These are phyloP conservation scores for Apodemus speciosus DNA, from an alignment of 2,113 vertebrate species.

Conservation along the genomic window DNA sequence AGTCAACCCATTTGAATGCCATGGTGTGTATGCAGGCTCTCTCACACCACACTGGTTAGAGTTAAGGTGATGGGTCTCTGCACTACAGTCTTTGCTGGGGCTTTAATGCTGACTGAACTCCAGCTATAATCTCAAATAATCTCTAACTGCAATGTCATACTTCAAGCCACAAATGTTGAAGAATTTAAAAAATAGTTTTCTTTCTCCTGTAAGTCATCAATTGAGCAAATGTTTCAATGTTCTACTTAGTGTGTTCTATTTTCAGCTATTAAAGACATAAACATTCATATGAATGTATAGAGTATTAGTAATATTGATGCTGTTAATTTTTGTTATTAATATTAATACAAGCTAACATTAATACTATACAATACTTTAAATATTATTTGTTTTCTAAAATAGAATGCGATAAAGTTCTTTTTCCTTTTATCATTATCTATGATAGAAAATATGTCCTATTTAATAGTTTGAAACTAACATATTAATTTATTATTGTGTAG, in stretches of 20 bases:
- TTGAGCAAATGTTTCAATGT: neutral
- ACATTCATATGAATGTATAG: neutral
- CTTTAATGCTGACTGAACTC: neutral
- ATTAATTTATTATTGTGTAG: neutral
- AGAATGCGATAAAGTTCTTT: slow-evolving; percentile 19
- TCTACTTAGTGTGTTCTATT: neutral
- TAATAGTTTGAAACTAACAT: neutral
- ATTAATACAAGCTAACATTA: neutral
- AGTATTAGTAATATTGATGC: neutral
- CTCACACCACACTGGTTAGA: neutral
- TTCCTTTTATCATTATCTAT: neutral
- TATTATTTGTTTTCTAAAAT: slow-evolving; percentile 28
- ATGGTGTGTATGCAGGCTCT: neutral
- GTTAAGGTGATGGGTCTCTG: neutral
- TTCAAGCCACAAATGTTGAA: neutral
- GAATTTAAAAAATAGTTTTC: neutral
- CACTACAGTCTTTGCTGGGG: neutral
- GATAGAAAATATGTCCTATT: neutral
- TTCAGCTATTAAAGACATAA: slow-evolving; percentile 5
- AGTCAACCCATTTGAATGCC: neutral
- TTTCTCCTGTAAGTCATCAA: neutral
- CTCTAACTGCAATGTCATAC: neutral
- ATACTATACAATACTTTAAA: neutral
- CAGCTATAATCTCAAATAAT: neutral
- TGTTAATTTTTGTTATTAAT: neutral